Conservation (phyloP, 1,140 invertebrate species). For the Magallana ariakensis region DNA sequence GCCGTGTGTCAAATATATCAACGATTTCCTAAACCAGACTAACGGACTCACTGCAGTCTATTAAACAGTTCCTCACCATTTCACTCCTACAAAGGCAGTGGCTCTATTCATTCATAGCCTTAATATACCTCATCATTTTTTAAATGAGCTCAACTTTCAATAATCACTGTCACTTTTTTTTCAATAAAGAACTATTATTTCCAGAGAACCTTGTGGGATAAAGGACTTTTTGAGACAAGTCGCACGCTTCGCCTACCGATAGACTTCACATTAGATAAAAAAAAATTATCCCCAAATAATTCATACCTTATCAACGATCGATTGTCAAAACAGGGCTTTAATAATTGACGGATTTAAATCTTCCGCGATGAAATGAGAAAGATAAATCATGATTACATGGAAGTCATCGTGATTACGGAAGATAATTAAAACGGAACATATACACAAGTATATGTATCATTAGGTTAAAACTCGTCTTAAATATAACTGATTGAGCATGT, state of each 20-base stretch:
- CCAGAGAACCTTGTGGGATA: background rate
- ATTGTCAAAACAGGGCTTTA: background rate
- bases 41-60: background rate
- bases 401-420: too few relatives aligned
- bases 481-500: too few relatives aligned
- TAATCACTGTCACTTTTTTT: conserved; percentile 5
- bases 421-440: too few relatives aligned
- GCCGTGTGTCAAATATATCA: conserved; percentile 7
- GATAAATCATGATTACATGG: background rate
- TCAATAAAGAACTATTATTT: background rate
- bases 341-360: conserved; percentile 4
- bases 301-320: background rate
- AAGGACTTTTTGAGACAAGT: background rate
- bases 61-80: conserved; percentile 24
- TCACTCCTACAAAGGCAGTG: background rate
- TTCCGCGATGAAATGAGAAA: background rate
- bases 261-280: background rate
- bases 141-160: conserved; percentile 4
- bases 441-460: too few relatives aligned
- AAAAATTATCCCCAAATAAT: background rate
- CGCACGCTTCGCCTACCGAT: background rate
- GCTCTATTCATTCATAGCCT: conserved; percentile 1
- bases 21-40: background rate
- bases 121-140: conserved; percentile 3
- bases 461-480: too few relatives aligned